Conservation (phyloP, 1,140 invertebrate genomes). For the Anoplolepis gracilipes region DNA sequence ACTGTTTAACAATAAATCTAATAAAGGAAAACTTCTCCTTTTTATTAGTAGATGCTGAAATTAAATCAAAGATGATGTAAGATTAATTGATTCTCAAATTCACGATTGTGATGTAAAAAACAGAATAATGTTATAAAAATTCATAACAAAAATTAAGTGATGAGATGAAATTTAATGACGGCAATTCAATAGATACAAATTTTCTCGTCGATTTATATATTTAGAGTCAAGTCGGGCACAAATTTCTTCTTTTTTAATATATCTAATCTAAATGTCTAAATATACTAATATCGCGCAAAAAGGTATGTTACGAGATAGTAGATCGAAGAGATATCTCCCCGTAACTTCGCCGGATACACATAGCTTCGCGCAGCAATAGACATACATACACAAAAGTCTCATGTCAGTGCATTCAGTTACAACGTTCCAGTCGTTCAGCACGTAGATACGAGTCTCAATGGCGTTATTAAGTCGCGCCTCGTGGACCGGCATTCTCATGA, state of each 20-base stretch:
- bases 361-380: slow-evolving; percentile 28
- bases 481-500: slow-evolving; percentile 77
- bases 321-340: slow-evolving; percentile 48
- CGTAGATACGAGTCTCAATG: slow-evolving; percentile 74
- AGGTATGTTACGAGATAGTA: slow-evolving; percentile 35
- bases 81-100: background rate
- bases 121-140: background rate
- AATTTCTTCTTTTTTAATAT: background rate
- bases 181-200: slow-evolving; percentile 16
- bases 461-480: slow-evolving; percentile 82
- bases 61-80: background rate
- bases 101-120: background rate
- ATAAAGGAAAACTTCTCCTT: background rate
- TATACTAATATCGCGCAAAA: slow-evolving; percentile 29
- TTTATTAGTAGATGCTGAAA: background rate
- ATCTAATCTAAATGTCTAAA: no score
- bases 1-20: background rate
- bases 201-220: slow-evolving; percentile 43
- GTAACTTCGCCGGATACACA: slow-evolving; percentile 34
- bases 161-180: background rate
- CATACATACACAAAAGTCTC: slow-evolving; percentile 5
- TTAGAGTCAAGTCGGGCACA: slow-evolving; percentile 26
- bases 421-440: slow-evolving; percentile 49
- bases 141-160: background rate
- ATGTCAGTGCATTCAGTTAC: slow-evolving; percentile 54